These are phyloP conservation scores for Thymelicus acteon DNA, from an alignment of 2,888 invertebrate genomes.

Conservation along the genomic window DNA sequence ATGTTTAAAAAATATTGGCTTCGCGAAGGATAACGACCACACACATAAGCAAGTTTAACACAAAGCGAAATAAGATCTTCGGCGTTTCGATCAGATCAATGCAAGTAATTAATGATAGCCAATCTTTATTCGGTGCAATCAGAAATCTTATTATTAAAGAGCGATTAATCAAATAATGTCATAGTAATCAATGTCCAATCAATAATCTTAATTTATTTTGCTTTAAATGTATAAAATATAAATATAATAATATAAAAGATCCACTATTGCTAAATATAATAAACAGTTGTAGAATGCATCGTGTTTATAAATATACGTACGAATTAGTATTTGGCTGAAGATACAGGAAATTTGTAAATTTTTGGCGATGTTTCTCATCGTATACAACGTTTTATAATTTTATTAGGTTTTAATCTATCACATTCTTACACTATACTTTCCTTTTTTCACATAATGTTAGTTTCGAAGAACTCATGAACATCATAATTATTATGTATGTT, in stretches of 20 bases:
- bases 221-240: conserved; percentile 34
- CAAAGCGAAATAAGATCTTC: conserved; percentile 35
- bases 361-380: too few relatives aligned
- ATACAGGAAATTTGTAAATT: too few relatives aligned
- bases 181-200: conserved; percentile 50
- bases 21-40: background rate
- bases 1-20: background rate
- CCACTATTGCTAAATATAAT: background rate
- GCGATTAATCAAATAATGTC: conserved; percentile 55
- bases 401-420: too few relatives aligned
- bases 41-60: background rate
- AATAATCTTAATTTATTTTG: conserved; percentile 41
- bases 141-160: conserved; percentile 50
- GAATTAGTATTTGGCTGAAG: too few relatives aligned
- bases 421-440: too few relatives aligned
- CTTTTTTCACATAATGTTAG: too few relatives aligned
- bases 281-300: background rate
- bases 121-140: conserved; percentile 46
- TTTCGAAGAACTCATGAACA: too few relatives aligned
- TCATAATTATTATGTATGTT: too few relatives aligned
- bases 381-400: too few relatives aligned
- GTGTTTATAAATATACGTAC: too few relatives aligned
- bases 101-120: conserved; percentile 38
- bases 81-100: conserved; percentile 31
- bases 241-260: conserved; percentile 17